A percentile compares a stretch with the other conserved stretches of the same genome.
Evolutionary conservation across 1,140 invertebrate genomes (phyloP).

Genomic region (Leguminivora glycinivorella): DNA sequence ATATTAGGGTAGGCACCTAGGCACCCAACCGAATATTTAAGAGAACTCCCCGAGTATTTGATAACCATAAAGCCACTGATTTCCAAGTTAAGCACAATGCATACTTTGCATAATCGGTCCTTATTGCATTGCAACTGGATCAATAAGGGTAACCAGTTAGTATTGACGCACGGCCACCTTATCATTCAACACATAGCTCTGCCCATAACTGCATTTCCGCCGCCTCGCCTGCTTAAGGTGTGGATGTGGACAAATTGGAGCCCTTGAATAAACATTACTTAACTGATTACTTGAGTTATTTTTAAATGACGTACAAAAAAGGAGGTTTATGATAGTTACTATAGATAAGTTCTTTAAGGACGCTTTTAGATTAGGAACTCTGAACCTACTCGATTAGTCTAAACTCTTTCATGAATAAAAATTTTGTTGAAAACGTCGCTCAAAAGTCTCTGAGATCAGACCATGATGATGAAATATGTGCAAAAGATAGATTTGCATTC

Average conservation of each 20-base stretch:
- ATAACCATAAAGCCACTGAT: background rate
- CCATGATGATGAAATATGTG: too few relatives aligned
- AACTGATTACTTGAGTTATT: background rate
- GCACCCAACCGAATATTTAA: background rate
- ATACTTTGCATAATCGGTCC: conserved; percentile 23
- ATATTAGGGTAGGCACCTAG: too few relatives aligned
- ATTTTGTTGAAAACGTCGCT: too few relatives aligned
- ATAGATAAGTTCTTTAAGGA: background rate
- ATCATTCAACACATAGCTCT: conserved; percentile 50
- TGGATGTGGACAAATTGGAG: conserved; percentile 60
- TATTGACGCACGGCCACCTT: conserved; percentile 48
- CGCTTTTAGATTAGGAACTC: too few relatives aligned
- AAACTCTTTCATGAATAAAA: too few relatives aligned
- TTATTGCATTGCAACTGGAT: conserved; percentile 21
- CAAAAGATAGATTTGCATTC: too few relatives aligned
- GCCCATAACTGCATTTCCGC: conserved; percentile 68
- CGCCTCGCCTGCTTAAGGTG: conserved; percentile 46
- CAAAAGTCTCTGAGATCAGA: too few relatives aligned
- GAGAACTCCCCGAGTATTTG: background rate
- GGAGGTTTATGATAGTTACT: background rate
- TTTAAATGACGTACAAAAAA: background rate
- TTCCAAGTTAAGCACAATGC: conserved; percentile 26
- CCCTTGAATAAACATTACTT: conserved; percentile 46
- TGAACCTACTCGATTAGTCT: too few relatives aligned
- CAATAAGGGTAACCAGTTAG: conserved; percentile 13